Evolutionary conservation across 1,140 invertebrate genomes (phyloP).

Genomic region (Trissolcus basalis): DNA sequence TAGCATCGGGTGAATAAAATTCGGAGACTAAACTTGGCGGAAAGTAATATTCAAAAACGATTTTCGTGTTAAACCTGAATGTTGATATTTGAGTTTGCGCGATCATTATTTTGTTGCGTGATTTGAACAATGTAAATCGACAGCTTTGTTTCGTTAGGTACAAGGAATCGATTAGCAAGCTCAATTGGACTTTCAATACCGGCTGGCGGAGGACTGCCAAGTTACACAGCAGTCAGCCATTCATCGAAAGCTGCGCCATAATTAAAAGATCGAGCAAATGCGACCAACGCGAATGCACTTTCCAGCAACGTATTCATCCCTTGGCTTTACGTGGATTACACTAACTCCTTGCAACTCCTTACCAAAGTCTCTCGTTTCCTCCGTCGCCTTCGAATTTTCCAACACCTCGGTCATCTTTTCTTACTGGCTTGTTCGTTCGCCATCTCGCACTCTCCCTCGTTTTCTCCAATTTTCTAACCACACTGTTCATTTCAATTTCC

Average conservation of each 20-base stretch:
- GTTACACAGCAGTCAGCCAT: conserved; percentile 44
- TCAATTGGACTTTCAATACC: conserved; percentile 55
- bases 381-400: conserved; percentile 24
- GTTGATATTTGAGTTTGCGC: no score
- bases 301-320: conserved; percentile 56
- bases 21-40: no score
- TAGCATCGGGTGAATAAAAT: no score
- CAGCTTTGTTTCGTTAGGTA: conserved; percentile 22
- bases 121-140: conserved; percentile 14
- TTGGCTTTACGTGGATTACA: conserved; percentile 61
- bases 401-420: conserved; percentile 33
- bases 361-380: conserved; percentile 47
- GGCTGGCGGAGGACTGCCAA: conserved; percentile 43
- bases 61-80: no score
- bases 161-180: conserved; percentile 40
- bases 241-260: conserved; percentile 60
- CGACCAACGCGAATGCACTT: conserved; percentile 55
- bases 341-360: conserved; percentile 64
- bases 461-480: not conserved
- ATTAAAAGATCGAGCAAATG: conserved; percentile 64
- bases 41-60: no score
- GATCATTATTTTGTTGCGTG: no score
- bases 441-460: no score
- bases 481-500: not conserved
- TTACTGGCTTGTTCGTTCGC: not conserved